phyloP scores from a whole-genome alignment of 2,797 vertebrate species.

The Anguilla obscura region DNA sequence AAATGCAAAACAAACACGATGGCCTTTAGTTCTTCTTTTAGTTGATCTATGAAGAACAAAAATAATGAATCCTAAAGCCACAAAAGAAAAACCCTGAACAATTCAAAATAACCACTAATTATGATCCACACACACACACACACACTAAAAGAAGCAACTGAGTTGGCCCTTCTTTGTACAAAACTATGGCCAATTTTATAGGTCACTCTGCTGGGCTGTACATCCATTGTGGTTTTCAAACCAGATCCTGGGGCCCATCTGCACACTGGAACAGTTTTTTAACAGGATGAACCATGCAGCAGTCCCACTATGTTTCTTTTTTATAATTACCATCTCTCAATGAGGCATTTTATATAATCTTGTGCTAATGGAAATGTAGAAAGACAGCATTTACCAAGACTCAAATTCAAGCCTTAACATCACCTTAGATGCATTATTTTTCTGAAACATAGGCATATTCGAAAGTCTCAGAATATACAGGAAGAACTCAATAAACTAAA shows the following conservation, averaged over 20 bases:
- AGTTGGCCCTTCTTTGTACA: too few relatives aligned
- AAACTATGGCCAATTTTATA: too few relatives aligned
- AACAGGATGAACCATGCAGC: background rate
- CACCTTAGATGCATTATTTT: background rate
- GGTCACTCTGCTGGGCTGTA: too few relatives aligned
- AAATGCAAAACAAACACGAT: background rate
- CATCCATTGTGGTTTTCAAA: too few relatives aligned
- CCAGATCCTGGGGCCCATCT: too few relatives aligned
- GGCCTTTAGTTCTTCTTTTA: background rate
- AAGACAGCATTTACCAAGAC: background rate
- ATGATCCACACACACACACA: background rate
- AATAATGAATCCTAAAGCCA: background rate
- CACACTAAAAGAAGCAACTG: too few relatives aligned
- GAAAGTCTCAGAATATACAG: background rate
- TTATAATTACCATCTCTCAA: background rate
- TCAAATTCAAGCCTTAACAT: background rate
- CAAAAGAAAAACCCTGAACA: background rate
- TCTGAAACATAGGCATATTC: background rate
- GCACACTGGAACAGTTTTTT: background rate
- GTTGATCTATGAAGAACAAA: background rate
- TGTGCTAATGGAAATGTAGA: background rate
- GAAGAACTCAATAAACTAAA: background rate
- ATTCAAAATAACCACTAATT: background rate
- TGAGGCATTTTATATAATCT: background rate
- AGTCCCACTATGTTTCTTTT: background rate